Conservation (phyloP, 2,888 invertebrate species). For the Drosophila kuntzei region DNA sequence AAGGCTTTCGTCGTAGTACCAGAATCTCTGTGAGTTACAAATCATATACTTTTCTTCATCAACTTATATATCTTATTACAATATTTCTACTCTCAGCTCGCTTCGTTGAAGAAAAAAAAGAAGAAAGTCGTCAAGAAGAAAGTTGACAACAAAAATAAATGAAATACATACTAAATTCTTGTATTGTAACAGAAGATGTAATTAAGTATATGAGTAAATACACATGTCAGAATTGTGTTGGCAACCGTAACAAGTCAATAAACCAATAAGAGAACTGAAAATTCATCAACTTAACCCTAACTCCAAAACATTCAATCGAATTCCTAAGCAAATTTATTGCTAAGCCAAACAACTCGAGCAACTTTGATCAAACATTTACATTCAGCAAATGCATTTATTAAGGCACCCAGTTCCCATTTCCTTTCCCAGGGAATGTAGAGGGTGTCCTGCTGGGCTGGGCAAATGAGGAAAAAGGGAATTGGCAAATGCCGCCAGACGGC, state of each 20-base stretch:
- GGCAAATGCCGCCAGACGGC: conserved; percentile 50
- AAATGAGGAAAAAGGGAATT: not conserved
- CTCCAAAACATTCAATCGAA: conserved; percentile 3
- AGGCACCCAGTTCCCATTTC: not conserved
- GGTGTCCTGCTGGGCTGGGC: not conserved
- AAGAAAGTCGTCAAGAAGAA: not conserved
- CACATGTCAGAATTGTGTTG: conserved; percentile 47
- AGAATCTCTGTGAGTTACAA: not conserved
- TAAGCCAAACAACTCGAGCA: conserved; percentile 41
- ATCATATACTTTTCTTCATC: not conserved
- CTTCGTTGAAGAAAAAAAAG: not conserved
- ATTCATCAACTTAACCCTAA: conserved; percentile 33
- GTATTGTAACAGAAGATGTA: not conserved
- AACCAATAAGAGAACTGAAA: conserved; percentile 27
- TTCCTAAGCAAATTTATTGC: conserved; percentile 43
- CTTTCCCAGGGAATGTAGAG: too few relatives aligned
- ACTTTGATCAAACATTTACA: conserved; percentile 43
- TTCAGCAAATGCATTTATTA: conserved; percentile 9
- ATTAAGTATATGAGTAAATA: not conserved
- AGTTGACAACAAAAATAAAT: not conserved
- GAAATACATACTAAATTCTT: not conserved
- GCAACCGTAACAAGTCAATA: conserved; percentile 64
- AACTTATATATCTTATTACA: not conserved
- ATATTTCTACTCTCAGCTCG: not conserved
- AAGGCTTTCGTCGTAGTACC: not conserved